phyloP scores from a whole-genome alignment of 2,797 vertebrate genomes.

The Merluccius polli region DNA sequence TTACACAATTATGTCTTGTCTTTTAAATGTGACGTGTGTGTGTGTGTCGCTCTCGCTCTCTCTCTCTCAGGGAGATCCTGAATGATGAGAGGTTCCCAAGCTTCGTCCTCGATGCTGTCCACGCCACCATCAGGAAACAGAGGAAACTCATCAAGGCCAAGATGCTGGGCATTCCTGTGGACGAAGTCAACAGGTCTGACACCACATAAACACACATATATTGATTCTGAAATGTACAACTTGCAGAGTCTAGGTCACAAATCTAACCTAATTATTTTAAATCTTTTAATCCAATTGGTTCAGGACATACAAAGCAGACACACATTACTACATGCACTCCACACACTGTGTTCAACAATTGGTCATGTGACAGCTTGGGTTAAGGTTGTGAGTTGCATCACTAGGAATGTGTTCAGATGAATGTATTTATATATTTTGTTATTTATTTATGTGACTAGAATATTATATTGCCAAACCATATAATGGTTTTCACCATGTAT shows the following conservation, averaged over 20 bases:
- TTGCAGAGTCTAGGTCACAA: neutral
- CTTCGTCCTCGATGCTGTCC: slow-evolving; percentile 84
- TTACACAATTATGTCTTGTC: neutral
- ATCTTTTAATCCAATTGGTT: slow-evolving; percentile 2
- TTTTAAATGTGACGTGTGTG: neutral
- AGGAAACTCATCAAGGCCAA: slow-evolving; percentile 91
- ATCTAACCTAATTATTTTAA: neutral
- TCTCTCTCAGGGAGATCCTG: slow-evolving; percentile 82
- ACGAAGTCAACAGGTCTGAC: slow-evolving; percentile 80
- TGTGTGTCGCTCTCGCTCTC: neutral
- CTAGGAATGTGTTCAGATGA: neutral
- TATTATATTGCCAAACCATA: too few species aligned
- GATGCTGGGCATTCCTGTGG: slow-evolving; percentile 87
- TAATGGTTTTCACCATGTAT: too few species aligned
- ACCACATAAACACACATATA: neutral
- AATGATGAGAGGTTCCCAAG: slow-evolving; percentile 84
- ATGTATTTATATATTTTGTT: too few species aligned
- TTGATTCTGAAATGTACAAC: neutral
- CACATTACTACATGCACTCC: neutral
- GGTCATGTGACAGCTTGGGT: neutral
- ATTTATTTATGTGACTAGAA: too few species aligned
- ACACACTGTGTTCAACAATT: neutral
- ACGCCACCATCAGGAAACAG: slow-evolving; percentile 82
- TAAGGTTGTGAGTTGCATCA: neutral
- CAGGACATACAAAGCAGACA: neutral